Base-by-base conservation (phyloP, 2,113 vertebrate genomes). In the Psammodynastes pulverulentus region DNA sequence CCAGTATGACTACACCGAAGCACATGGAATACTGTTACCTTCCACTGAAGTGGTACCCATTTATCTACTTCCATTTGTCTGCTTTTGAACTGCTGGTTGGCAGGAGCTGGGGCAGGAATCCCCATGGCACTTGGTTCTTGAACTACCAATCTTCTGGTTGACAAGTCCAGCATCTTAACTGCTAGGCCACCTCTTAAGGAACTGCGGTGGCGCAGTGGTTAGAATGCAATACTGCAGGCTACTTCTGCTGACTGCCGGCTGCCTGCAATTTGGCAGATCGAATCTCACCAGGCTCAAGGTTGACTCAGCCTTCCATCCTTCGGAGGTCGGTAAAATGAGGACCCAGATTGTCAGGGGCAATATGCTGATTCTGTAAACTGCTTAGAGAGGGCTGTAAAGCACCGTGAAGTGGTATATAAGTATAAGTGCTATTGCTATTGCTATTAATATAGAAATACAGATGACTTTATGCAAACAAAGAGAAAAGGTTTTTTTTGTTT, bases 21-120 rank as follows among this genome's bases (percentile, higher is more conserved):
- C 1, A 0, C 12, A 67, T 0, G 0, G 62, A 67, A 67, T 15
- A 13, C 13, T 67, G 1, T 67, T n/a, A 13, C 5, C 2, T 15
- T 67, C 62, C 4, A n/a, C 12, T n/a, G 12, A 67, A 67, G 62
- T n/a, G 29, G 29, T 67, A 15, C 29, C 62, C 5, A n/a, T 67
- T 67, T n/a, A n/a, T 67, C 62, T 67, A n/a, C 10, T 67, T 67
- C 12, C 62, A n/a, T 67, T 67, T n/a, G 29, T 5, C 62, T 29
- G 62, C 29, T 67, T 67, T 15, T 0, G 1, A 67, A 67, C 29
- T n/a, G 1, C 29, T 67, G 29, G 13, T 67, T n/a, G 58, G 58
- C 58, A 67, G 56, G 56, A 29, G 9, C 58, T 29, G 58, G 26
- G 10, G 9, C 9, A 62, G 29, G 62, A 67, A 67, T 67, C 4